phyloP scores from a whole-genome alignment of 2,113 vertebrate genomes.

The Tamias sibiricus region DNA sequence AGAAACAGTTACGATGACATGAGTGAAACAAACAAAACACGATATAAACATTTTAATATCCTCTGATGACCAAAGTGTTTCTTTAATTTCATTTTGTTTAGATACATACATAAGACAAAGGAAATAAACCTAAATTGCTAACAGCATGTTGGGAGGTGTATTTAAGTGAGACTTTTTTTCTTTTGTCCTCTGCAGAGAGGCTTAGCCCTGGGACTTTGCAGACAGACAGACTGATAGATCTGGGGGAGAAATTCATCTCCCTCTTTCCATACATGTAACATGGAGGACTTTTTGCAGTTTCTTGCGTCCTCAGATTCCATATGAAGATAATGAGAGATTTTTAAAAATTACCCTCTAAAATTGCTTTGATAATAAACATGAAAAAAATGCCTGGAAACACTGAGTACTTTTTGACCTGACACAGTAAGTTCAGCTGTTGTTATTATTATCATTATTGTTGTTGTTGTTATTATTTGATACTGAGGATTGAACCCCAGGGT shows the following conservation, averaged over 20 bases:
- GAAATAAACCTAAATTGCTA: neutral
- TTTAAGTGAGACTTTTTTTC: neutral
- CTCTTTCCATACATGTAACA: neutral
- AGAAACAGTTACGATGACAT: neutral
- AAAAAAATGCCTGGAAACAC: neutral
- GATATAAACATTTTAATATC: neutral
- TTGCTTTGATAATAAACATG: neutral
- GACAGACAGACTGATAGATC: neutral
- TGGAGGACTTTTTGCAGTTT: neutral
- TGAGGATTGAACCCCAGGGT: too few relatives aligned
- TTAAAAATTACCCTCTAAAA: constrained; percentile 1
- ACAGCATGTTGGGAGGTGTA: neutral
- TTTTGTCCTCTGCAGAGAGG: neutral
- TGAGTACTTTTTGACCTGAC: neutral
- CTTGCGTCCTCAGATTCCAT: neutral
- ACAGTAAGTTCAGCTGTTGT: neutral
- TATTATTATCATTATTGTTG: too few relatives aligned
- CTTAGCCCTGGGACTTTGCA: neutral
- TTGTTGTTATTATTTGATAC: too few relatives aligned
- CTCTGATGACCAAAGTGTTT: neutral
- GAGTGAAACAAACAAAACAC: neutral
- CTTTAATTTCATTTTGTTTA: neutral
- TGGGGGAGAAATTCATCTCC: neutral
- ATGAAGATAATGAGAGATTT: neutral
- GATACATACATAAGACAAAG: constrained; percentile 19